These are phyloP conservation scores for Calycopis cecrops DNA, from an alignment of 1,140 invertebrate species.

Conservation along the genomic window DNA sequence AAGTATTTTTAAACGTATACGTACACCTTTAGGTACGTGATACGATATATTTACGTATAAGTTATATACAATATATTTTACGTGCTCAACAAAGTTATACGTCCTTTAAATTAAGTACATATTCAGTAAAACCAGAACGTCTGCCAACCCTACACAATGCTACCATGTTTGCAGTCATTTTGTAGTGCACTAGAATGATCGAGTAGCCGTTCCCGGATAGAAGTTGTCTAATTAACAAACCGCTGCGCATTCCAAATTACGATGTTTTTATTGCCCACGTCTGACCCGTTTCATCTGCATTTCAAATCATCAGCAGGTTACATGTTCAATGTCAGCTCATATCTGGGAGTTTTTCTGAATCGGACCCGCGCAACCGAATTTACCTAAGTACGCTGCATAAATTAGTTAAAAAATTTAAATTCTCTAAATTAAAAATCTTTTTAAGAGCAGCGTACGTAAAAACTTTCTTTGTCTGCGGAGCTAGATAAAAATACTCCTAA, in stretches of 20 bases:
- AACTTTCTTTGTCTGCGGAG: not conserved
- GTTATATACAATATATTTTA: not conserved
- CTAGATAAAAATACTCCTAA: conserved; percentile 30
- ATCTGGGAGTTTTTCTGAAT: not conserved
- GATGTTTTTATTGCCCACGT: conserved; percentile 22
- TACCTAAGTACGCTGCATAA: not conserved
- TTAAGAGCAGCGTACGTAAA: not conserved
- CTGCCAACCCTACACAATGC: conserved; percentile 13
- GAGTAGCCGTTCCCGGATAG: conserved; percentile 37
- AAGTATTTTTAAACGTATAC: no score
- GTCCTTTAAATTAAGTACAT: no score
- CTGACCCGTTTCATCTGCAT: conserved; percentile 14
- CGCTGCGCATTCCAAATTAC: conserved; percentile 26
- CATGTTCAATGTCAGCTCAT: not conserved
- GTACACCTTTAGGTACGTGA: no score
- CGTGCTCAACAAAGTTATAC: conserved; percentile 2
- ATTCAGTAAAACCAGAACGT: conserved; percentile 4
- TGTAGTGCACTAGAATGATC: conserved; percentile 41
- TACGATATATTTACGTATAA: no score
- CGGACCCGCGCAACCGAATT: not conserved
- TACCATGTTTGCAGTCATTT: conserved; percentile 21
- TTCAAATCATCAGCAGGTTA: conserved; percentile 1
- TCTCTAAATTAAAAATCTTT: not conserved
- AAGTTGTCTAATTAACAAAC: conserved; percentile 61
- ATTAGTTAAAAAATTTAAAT: not conserved